Conservation (phyloP, 2,888 invertebrate species). For the Corbicula japonica region DNA sequence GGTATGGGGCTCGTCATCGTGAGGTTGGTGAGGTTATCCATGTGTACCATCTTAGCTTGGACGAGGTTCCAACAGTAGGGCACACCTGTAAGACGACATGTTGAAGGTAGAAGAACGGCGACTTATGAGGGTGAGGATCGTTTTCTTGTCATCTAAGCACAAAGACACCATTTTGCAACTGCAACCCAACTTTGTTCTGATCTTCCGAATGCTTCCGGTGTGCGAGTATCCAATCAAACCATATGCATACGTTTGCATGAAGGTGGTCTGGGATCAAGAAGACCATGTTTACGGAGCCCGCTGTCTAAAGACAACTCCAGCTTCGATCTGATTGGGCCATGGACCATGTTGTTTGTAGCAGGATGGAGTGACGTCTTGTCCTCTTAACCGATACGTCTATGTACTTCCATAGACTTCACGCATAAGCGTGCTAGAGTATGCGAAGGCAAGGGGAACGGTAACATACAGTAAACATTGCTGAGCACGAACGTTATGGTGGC, state of each 20-base stretch:
- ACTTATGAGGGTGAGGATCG: not conserved
- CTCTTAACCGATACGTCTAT: conserved; percentile 9
- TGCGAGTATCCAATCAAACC: not conserved
- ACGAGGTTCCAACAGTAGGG: not conserved
- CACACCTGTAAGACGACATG: no score
- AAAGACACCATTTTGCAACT: not conserved
- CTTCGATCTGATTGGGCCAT: conserved; percentile 9
- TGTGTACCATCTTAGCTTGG: not conserved
- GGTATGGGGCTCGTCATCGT: no score
- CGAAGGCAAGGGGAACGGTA: no score
- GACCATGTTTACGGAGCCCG: no score
- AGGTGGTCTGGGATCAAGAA: not conserved
- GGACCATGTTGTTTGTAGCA: conserved; percentile 10
- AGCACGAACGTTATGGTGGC: conserved; percentile 1
- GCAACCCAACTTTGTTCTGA: not conserved
- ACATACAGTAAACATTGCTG: conserved; percentile 9
- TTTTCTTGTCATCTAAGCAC: not conserved
- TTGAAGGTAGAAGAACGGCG: not conserved
- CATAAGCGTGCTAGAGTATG: not conserved
- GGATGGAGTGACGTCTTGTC: conserved; percentile 9
- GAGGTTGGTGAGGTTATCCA: no score
- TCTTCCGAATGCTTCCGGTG: not conserved
- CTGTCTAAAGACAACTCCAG: not conserved
- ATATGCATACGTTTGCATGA: not conserved
- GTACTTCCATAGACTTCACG: conserved; percentile 11